phyloP scores from a whole-genome alignment of 2,888 invertebrate species.

The Leptopilina syphax region DNA sequence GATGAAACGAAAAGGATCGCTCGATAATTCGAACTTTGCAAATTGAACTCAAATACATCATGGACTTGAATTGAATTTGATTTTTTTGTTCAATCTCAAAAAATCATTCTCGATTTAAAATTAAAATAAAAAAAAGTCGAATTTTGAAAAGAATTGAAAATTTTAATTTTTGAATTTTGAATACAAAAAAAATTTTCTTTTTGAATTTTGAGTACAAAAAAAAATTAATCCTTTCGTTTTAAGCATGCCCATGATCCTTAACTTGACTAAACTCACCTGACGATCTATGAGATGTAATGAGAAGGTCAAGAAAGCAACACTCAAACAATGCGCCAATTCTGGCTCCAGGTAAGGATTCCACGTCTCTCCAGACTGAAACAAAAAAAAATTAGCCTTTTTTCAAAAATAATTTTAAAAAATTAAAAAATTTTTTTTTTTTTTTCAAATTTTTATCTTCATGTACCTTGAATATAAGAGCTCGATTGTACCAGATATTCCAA shows the following conservation, averaged over 20 bases:
- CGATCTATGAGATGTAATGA: conserved; percentile 91
- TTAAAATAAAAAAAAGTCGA: background rate
- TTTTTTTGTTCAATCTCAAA: background rate
- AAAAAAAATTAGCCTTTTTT: conserved; percentile 67
- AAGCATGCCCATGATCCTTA: conserved; percentile 34
- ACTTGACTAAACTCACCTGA: conserved; percentile 78
- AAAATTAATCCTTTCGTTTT: background rate
- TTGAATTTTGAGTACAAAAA: too few species aligned
- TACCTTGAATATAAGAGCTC: conserved; percentile 79
- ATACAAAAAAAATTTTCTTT: too few species aligned
- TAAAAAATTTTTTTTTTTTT: too few species aligned
- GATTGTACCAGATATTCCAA: conserved; percentile 83
- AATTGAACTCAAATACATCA: conserved; percentile 27
- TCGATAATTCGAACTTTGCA: conserved; percentile 43
- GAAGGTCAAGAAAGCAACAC: conserved; percentile 85
- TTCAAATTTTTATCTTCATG: conserved; percentile 42
- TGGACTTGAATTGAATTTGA: background rate
- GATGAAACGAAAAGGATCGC: conserved; percentile 51
- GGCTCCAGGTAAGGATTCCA: conserved; percentile 85
- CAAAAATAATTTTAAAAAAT: background rate
- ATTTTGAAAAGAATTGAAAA: background rate
- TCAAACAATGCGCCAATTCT: conserved; percentile 85
- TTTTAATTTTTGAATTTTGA: too few species aligned
- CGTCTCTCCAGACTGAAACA: conserved; percentile 79
- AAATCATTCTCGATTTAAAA: background rate